Evolutionary conservation across 2,797 vertebrate genomes (phyloP), one percentile per base, ranked within the genome.

Genomic region (Sebastes reedi): DNA sequence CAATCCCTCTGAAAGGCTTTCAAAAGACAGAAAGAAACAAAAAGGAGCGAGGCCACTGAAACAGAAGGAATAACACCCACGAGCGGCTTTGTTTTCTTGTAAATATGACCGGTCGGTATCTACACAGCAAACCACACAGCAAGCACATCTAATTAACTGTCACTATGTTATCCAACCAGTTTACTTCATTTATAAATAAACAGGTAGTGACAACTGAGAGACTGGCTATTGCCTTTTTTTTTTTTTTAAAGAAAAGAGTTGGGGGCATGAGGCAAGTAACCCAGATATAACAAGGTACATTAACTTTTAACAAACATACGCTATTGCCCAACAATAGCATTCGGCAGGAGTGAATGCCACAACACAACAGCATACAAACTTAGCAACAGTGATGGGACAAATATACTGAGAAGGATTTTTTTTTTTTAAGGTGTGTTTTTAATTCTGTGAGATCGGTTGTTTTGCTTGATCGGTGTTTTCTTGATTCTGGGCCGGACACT

Each of bases 321-420:
- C 95, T 94, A 94, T 92, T 95, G 94, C 95, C 96, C 95, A 93
- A 96, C 88, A 92, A 93, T 86, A 95, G 96, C 96, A 95, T 95
- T 97, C 93, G 91, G 95, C 93, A 94, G 95, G 95, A 92, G 95
- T 95, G 92, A 96, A 95, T 95, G 96, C 96, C 97, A 97, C 96
- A 95, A 96, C 95, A 98, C 96, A 95, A 97, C 94, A 97, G 96
- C 95, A 97, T 97, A 96, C 97, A 97, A 97, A 97, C 95, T 95
- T 95, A 95, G 96, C 96, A 94, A 97, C 94, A 97, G 96, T 92
- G 94, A 97, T 95, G 96, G 96, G 97, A 97, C 95, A 95, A 96
- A 95, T 96, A 95, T 96, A 97, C 81, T 82, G 92, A 96, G 93
- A 95, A 93, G 83, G 85, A 91, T 91, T 92, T 42, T 42, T 42